Percentiles rank a stretch among this genome's conserved stretches.
Evolutionary conservation across 2,888 invertebrate genomes (phyloP).

Genomic region (Hemaris fuciformis): DNA sequence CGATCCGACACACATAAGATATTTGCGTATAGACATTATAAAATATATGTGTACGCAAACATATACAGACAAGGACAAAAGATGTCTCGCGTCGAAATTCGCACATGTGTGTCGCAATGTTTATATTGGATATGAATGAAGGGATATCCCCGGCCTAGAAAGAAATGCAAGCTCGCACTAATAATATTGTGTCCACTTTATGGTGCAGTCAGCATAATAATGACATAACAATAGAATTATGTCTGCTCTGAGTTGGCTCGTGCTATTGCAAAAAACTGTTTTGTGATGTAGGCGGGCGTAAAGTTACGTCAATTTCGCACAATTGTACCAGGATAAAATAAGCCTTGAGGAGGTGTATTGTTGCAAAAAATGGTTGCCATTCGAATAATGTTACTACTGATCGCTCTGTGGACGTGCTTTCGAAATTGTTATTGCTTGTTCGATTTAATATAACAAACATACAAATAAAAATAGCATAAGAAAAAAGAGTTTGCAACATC

Average conservation of each 20-base stretch:
- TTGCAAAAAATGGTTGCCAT: slow-evolving; percentile 40
- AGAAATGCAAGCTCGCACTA: slow-evolving; percentile 54
- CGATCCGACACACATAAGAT: neutral
- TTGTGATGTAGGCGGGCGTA: slow-evolving; percentile 56
- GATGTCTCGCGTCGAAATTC: slow-evolving; percentile 51
- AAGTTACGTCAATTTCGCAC: slow-evolving; percentile 79
- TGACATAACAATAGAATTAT: slow-evolving; percentile 68
- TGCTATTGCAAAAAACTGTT: slow-evolving; percentile 59
- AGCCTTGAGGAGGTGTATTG: slow-evolving; percentile 46
- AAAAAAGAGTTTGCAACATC: slow-evolving; percentile 15
- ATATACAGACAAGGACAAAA: slow-evolving; percentile 39
- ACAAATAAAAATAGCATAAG: neutral
- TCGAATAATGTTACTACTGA: slow-evolving; percentile 17
- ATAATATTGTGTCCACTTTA: slow-evolving; percentile 60
- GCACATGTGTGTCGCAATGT: slow-evolving; percentile 35
- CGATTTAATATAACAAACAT: neutral
- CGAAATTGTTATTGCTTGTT: neutral
- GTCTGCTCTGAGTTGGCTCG: slow-evolving; percentile 56
- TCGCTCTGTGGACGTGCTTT: slow-evolving; percentile 11
- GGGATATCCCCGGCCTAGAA: slow-evolving; percentile 74
- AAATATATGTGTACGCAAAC: slow-evolving; percentile 10
- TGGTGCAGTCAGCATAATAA: slow-evolving; percentile 68
- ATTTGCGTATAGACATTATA: too few relatives aligned
- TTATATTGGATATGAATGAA: slow-evolving; percentile 46
- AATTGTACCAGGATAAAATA: slow-evolving; percentile 71